Evolutionary conservation across 2,113 vertebrate genomes (phyloP), one percentile per base, ranked within the genome.

Genomic region (Sakesphorus luctuosus): DNA sequence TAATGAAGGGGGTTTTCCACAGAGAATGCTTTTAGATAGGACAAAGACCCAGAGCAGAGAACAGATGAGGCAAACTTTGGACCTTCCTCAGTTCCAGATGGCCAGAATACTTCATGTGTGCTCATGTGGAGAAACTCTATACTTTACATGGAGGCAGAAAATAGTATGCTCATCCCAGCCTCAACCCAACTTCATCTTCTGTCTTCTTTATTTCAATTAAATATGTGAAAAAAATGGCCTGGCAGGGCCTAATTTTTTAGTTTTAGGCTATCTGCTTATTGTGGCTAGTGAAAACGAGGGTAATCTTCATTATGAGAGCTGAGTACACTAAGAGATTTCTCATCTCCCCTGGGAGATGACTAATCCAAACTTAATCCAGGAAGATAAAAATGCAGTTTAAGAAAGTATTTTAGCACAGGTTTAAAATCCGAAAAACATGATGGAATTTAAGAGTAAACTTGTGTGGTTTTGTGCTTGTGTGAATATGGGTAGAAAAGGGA

Each of bases 341-440:
- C 80, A 67, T 93, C 47, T 95, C 61, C 65, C 76, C 6, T 6
- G 58, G 89, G 91, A 94, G 77, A 36, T 95, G 89, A 90, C 61
- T 95, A 81, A 93, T 93, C 24, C 35, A 59, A 89, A 56, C 47
- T 61, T 91, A 81, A 87, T 89, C 84, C 77, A 71, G 49, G 20
- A 81, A 90, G 68, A 93, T 75, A 89, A 93, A 93, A 92, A 65
- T 40, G 10, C 5, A 15, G 33, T 61, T 91, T 55, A 73, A 84
- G 28, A n/a, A 71, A 73, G 55, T 38, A 72, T 73, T 36, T 89
- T 81, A 72, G 61, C 8, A 74, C 33, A 46, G 33, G 40, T 72
- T 86, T 87, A 75, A 89, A 72, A 78, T 80, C n/a, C 53, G 23
- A 65, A 88, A 89, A 92, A 52, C 10, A 29, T 6, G 9, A 61